These are phyloP conservation scores for Drymonia ruficornis DNA, from an alignment of 2,888 invertebrate genomes.

Conservation along the genomic window DNA sequence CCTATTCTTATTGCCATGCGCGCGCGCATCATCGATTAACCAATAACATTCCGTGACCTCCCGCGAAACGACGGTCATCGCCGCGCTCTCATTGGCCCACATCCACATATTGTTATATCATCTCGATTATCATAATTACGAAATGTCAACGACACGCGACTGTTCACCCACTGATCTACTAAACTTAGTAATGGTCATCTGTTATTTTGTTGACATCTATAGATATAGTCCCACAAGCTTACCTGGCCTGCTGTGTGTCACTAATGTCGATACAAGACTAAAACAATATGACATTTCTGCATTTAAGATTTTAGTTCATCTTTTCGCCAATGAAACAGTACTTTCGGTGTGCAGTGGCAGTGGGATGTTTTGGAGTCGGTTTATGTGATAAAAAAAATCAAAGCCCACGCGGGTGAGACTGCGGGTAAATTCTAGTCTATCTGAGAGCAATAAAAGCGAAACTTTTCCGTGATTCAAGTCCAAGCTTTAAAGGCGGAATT, in stretches of 20 bases:
- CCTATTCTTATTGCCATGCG: neutral
- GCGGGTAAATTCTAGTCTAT: too few species aligned
- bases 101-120: conserved; percentile 48
- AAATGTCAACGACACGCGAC: conserved; percentile 32
- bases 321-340: too few species aligned
- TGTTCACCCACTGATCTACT: conserved; percentile 35
- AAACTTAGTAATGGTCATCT: conserved; percentile 24
- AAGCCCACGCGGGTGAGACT: too few species aligned
- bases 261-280: too few species aligned
- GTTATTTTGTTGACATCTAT: conserved; percentile 12
- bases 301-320: too few species aligned
- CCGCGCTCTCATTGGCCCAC: conserved; percentile 42
- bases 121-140: conserved; percentile 43
- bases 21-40: conserved; percentile 7
- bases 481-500: conserved; percentile 16
- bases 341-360: too few species aligned
- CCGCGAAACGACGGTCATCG: conserved; percentile 32
- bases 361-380: too few species aligned
- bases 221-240: neutral
- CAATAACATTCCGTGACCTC: conserved; percentile 12
- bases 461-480: conserved; percentile 29
- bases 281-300: too few species aligned
- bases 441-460: conserved; percentile 17
- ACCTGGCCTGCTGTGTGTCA: too few species aligned
- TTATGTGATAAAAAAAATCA: too few species aligned